These are phyloP conservation scores for Engystomops pustulosus DNA, from an alignment of 2,113 vertebrate species.

Conservation along the genomic window DNA sequence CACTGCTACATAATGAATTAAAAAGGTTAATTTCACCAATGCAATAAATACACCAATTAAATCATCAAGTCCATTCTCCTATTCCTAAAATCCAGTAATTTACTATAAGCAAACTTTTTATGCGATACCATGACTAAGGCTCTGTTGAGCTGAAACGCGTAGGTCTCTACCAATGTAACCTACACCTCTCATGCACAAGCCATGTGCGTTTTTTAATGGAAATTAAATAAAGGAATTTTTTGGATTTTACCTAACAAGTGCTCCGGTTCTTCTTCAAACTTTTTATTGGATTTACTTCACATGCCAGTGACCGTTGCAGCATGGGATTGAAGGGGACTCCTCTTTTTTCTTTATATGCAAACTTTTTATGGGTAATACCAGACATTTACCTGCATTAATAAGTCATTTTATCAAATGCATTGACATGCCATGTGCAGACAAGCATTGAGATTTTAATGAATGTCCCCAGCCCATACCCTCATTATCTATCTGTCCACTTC, in stretches of 20 bases:
- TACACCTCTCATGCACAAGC: no score
- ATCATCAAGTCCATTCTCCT: not conserved
- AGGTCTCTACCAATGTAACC: no score
- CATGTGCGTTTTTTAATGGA: no score
- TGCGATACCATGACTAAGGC: no score
- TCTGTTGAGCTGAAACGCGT: no score
- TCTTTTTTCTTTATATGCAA: no score
- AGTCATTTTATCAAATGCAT: conserved; percentile 22
- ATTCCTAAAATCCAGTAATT: not conserved
- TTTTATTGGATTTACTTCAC: no score
- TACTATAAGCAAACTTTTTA: not conserved
- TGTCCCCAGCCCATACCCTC: not conserved
- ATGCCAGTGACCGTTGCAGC: no score
- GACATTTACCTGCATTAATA: not conserved
- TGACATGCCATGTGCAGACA: conserved; percentile 39
- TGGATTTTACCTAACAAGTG: no score
- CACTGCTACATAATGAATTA: not conserved
- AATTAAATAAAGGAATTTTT: no score
- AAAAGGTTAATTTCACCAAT: not conserved
- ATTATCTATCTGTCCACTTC: conserved; percentile 39
- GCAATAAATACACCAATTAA: not conserved
- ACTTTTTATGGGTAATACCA: conserved; percentile 1
- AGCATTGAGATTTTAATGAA: conserved; percentile 39
- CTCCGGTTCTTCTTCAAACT: no score
- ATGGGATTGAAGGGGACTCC: no score